Evolutionary conservation across 2,797 vertebrate species (phyloP).

Genomic region (Arnoldichthys spilopterus): DNA sequence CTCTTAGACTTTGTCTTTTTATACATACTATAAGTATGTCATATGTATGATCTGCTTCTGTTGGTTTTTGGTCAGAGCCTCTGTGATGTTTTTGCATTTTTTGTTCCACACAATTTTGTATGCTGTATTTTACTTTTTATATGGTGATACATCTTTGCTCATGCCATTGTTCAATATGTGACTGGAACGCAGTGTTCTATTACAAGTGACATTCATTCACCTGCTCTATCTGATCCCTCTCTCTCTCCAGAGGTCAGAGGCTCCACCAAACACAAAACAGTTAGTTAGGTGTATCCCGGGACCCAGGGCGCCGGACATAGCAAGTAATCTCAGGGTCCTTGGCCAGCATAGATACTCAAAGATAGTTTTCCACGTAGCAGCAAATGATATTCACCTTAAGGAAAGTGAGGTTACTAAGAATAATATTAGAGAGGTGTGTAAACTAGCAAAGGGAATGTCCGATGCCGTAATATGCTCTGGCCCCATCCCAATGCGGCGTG

Average conservation of each 20-base stretch:
- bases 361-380: too few relatives aligned
- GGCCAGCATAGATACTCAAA: too few relatives aligned
- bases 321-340: too few relatives aligned
- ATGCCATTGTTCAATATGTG: slow-evolving; percentile 6
- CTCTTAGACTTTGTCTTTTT: neutral
- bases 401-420: too few relatives aligned
- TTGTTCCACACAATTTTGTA: slow-evolving; percentile 15
- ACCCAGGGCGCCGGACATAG: too few relatives aligned
- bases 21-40: neutral
- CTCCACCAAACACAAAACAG: neutral
- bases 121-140: slow-evolving; percentile 38
- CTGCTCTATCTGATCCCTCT: neutral
- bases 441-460: too few relatives aligned
- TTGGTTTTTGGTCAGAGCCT: neutral
- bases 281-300: too few relatives aligned
- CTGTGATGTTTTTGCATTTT: neutral
- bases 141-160: slow-evolving; percentile 56
- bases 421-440: too few relatives aligned
- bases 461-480: too few relatives aligned
- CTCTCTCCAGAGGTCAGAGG: neutral
- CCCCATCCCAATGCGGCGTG: too few relatives aligned
- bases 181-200: slow-evolving; percentile 1
- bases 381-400: too few relatives aligned
- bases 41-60: neutral
- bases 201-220: slow-evolving; percentile 12